Evolutionary conservation across 2,888 invertebrate genomes (phyloP).

Genomic region (Amphipoea oculea): DNA sequence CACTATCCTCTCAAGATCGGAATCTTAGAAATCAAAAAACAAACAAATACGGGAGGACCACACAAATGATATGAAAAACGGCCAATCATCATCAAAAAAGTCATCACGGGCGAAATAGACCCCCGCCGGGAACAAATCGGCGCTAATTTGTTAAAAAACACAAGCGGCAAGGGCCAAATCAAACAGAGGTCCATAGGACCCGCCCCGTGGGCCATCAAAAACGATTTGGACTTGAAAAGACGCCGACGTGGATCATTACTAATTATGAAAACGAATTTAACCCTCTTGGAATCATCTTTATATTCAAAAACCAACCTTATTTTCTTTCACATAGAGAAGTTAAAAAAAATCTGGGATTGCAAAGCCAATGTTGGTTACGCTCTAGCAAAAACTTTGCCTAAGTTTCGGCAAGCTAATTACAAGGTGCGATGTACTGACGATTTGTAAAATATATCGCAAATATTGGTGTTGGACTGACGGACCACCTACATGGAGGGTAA

Average conservation of each 20-base stretch:
- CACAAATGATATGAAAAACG: slow-evolving; percentile 70
- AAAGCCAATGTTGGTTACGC: slow-evolving; percentile 24
- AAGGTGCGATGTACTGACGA: slow-evolving; percentile 74
- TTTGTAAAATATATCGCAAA: slow-evolving; percentile 79
- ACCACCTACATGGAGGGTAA: slow-evolving; percentile 75
- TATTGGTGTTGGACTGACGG: slow-evolving; percentile 77
- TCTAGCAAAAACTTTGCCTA: slow-evolving; percentile 68
- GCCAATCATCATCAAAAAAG: slow-evolving; percentile 75
- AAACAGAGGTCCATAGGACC: slow-evolving; percentile 70
- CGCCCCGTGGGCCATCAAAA: slow-evolving; percentile 67
- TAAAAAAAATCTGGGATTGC: neutral
- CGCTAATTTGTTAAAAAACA: slow-evolving; percentile 82
- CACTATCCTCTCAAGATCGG: slow-evolving; percentile 11
- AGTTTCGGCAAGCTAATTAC: slow-evolving; percentile 81
- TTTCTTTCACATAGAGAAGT: neutral
- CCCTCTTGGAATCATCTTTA: neutral
- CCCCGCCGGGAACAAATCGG: slow-evolving; percentile 74
- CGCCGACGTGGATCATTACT: slow-evolving; percentile 68
- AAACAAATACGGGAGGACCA: slow-evolving; percentile 71
- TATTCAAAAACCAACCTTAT: slow-evolving; percentile 44
- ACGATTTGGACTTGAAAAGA: slow-evolving; percentile 71
- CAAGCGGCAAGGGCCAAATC: slow-evolving; percentile 75
- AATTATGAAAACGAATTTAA: slow-evolving; percentile 58
- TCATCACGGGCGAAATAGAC: slow-evolving; percentile 68
- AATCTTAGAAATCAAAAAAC: slow-evolving; percentile 44